A percentile compares a stretch with the other conserved stretches of the same genome.
phyloP scores from a whole-genome alignment of 1,140 invertebrate species.

The Drosophila azteca region DNA sequence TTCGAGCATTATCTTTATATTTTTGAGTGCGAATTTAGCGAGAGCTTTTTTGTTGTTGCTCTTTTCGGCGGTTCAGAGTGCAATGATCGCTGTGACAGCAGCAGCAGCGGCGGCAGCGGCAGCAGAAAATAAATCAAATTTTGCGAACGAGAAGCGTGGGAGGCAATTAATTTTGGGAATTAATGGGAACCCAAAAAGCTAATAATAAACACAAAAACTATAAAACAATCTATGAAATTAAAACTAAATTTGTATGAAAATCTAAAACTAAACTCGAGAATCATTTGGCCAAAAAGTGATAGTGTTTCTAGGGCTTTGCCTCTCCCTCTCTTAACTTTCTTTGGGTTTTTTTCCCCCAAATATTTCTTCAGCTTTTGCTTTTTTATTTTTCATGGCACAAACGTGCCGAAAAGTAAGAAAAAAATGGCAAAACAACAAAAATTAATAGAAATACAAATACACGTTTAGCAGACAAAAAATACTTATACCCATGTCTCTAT shows the following conservation, averaged over 20 bases:
- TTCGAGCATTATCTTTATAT: constrained; percentile 61
- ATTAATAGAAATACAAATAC: constrained; percentile 57
- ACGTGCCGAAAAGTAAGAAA: background rate
- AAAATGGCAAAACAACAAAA: constrained; percentile 45
- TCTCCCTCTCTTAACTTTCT: constrained; percentile 43
- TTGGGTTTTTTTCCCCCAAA: constrained; percentile 28
- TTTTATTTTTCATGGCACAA: constrained; percentile 13
- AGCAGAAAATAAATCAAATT: constrained; percentile 48
- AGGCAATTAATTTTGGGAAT: constrained; percentile 37
- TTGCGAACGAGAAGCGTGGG: constrained; percentile 44
- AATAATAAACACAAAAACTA: constrained; percentile 2
- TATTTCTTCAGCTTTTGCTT: constrained; percentile 21
- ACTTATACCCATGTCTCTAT: constrained; percentile 21
- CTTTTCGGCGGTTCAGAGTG: constrained; percentile 52
- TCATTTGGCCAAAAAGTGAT: constrained; percentile 53
- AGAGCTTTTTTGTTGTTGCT: constrained; percentile 19
- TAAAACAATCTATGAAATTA: background rate
- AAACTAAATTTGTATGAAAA: background rate
- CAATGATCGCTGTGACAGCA: constrained; percentile 67
- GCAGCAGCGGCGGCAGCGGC: constrained; percentile 32
- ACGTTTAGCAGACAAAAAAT: constrained; percentile 44
- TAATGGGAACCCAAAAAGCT: constrained; percentile 7
- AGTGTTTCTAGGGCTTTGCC: constrained; percentile 34
- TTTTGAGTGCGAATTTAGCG: constrained; percentile 39
- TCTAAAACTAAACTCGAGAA: background rate